phyloP scores from a whole-genome alignment of 2,113 vertebrate genomes.

The Phasianus colchicus region DNA sequence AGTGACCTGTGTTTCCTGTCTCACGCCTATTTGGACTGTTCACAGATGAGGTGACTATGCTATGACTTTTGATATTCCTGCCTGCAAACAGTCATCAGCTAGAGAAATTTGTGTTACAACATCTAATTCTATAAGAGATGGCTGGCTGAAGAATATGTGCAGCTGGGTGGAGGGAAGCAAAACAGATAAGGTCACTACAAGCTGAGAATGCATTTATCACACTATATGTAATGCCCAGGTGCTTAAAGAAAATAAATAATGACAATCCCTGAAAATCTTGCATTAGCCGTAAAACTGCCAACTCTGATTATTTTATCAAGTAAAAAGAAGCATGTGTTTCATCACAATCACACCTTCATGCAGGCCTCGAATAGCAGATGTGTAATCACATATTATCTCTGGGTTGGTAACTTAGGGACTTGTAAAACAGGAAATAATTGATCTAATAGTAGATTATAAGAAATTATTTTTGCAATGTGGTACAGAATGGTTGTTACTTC shows the following conservation, averaged over 20 bases:
- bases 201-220: neutral
- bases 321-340: neutral
- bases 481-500: neutral
- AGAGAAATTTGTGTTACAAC: neutral
- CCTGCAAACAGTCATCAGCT: neutral
- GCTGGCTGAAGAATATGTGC: neutral
- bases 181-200: neutral
- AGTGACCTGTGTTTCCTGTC: slow-evolving; percentile 54
- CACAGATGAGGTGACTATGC: slow-evolving; percentile 22
- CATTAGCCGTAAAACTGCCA: neutral
- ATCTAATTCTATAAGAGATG: neutral
- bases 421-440: neutral
- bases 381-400: neutral
- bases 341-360: neutral
- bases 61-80: neutral
- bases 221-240: neutral
- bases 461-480: neutral
- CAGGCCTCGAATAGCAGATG: neutral
- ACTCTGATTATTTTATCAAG: neutral
- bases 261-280: neutral
- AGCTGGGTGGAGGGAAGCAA: neutral
- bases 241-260: neutral
- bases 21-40: neutral
- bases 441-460: neutral
- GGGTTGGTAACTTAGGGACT: neutral